Conservation (phyloP, 2,797 vertebrate species). For the Strix occidentalis region DNA sequence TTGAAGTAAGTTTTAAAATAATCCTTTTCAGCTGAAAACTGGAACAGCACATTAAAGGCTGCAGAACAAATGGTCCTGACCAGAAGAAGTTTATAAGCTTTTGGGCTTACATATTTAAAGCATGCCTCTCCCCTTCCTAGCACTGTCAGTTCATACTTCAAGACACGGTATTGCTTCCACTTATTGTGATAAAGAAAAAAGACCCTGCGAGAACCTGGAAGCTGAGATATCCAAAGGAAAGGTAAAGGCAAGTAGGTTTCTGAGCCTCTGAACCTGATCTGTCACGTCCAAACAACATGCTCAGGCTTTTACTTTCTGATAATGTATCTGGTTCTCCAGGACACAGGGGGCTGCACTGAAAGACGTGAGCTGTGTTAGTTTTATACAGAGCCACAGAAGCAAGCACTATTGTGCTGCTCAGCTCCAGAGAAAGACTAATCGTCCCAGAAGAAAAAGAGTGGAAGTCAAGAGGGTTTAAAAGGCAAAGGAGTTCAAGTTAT, state of each 20-base stretch:
- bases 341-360: neutral
- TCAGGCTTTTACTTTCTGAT: neutral
- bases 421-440: neutral
- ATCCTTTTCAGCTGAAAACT: neutral
- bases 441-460: neutral
- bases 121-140: neutral
- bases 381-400: neutral
- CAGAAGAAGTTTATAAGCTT: neutral
- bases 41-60: neutral
- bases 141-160: neutral
- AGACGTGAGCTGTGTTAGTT: neutral
- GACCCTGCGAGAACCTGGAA: neutral
- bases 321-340: accelerated
- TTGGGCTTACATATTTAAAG: neutral
- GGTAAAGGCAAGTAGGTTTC: neutral
- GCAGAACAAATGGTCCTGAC: neutral
- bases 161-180: neutral
- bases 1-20: neutral
- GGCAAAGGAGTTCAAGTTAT: neutral
- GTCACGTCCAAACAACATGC: neutral
- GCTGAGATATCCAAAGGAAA: neutral
- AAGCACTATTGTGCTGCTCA: neutral
- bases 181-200: neutral
- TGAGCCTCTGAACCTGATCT: neutral
- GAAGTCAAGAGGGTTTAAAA: neutral